Conservation (phyloP, 2,888 invertebrate genomes). For the Dilophus febrilis region DNA sequence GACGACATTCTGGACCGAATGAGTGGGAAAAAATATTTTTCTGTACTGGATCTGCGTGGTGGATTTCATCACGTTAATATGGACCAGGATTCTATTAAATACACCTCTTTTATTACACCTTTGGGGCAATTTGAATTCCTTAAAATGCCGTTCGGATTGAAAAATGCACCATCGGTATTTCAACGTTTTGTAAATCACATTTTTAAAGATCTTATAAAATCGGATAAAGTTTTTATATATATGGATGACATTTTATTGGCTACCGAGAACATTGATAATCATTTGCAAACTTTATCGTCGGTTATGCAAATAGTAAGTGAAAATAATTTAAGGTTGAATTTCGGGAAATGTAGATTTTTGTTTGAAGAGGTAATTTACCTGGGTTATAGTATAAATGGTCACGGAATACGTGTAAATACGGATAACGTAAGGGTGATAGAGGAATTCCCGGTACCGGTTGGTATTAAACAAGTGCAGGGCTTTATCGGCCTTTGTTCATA, state of each 20-base stretch:
- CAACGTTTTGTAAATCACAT: conserved; percentile 15
- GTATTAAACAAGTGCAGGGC: neutral
- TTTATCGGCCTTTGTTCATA: no score
- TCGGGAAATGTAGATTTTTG: no score
- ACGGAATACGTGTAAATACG: conserved; percentile 9
- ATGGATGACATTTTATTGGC: conserved; percentile 9
- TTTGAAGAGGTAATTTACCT: conserved; percentile 9
- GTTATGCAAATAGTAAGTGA: conserved; percentile 5
- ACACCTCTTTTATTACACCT: no score
- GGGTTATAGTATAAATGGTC: conserved; percentile 9
- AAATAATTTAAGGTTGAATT: conserved; percentile 10
- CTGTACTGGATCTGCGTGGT: no score
- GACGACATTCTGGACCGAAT: conserved; percentile 11
- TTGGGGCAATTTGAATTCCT: no score
- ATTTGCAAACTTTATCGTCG: no score
- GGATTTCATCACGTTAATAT: conserved; percentile 14
- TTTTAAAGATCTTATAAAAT: conserved; percentile 12
- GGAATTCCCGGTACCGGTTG: neutral
- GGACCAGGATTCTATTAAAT: conserved; percentile 11
- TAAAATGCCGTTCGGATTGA: no score
- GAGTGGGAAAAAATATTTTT: conserved; percentile 11
- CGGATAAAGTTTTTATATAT: conserved; percentile 10
- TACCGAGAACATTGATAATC: conserved; percentile 10
- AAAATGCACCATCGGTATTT: no score
- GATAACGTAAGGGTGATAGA: neutral